These are phyloP conservation scores for Sinotaia quadrata DNA, from an alignment of 2,888 invertebrate genomes.

Conservation along the genomic window DNA sequence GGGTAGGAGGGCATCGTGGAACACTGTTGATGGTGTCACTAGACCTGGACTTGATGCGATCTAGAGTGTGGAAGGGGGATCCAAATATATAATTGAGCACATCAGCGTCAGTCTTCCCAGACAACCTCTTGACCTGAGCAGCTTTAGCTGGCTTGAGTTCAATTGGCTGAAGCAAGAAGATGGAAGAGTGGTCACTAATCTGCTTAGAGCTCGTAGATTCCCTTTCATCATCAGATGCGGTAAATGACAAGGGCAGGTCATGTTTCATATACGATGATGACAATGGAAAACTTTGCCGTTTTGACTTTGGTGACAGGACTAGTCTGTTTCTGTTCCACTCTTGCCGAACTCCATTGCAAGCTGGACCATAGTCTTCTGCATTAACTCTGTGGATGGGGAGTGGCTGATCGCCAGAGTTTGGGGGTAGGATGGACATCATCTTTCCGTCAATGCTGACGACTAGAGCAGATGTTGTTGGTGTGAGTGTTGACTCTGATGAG, in stretches of 20 bases:
- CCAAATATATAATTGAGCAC: constrained; percentile 39
- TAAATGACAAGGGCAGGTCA: constrained; percentile 13
- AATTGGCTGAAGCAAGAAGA: constrained; percentile 61
- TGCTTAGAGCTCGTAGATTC: constrained; percentile 61
- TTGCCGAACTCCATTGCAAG: constrained; percentile 10
- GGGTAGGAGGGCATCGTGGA: constrained; percentile 58
- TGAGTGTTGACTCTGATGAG: constrained; percentile 59
- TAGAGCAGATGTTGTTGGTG: constrained; percentile 54
- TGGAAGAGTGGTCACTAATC: constrained; percentile 62
- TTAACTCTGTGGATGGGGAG: constrained; percentile 12
- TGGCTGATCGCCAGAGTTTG: constrained; percentile 16
- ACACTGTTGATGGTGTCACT: constrained; percentile 62
- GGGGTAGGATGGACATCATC: constrained; percentile 60
- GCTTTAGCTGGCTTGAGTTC: constrained; percentile 58
- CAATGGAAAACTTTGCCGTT: constrained; percentile 20
- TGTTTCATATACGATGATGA: constrained; percentile 15
- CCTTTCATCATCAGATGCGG: constrained; percentile 55
- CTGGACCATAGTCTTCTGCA: constrained; percentile 12
- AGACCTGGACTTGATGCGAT: constrained; percentile 56
- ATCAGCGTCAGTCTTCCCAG: constrained; percentile 47
- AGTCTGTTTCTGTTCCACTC: constrained; percentile 10
- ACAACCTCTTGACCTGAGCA: constrained; percentile 55
- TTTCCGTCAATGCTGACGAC: constrained; percentile 64
- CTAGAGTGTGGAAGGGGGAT: constrained; percentile 42
- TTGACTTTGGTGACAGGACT: constrained; percentile 15